A percentile compares a stretch with the other conserved stretches of the same genome.
Evolutionary conservation across 2,888 invertebrate genomes (phyloP).

Genomic region (Darwinula stevensoni): DNA sequence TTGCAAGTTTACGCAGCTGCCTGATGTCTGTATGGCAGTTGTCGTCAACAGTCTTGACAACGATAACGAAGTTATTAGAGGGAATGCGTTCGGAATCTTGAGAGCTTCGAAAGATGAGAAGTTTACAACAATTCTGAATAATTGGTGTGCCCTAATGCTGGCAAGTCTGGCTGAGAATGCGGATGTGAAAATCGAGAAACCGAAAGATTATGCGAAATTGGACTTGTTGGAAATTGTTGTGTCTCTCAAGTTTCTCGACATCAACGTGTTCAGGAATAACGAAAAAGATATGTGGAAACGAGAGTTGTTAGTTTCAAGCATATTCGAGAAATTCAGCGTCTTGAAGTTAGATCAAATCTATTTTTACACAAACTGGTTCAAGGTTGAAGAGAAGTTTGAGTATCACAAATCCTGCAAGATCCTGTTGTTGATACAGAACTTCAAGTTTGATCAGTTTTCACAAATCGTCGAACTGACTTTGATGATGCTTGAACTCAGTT

Average conservation of each 20-base stretch:
- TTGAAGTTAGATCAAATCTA: background rate
- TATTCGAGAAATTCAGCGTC: background rate
- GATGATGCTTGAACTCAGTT: slow-evolving; percentile 1
- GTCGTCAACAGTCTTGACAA: slow-evolving; percentile 1
- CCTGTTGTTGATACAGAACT: background rate
- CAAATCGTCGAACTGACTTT: slow-evolving; percentile 2
- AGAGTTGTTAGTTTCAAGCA: slow-evolving; percentile 2
- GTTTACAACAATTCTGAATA: background rate
- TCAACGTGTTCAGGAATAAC: background rate
- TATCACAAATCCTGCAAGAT: slow-evolving; percentile 2
- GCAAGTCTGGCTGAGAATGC: background rate
- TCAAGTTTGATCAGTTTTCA: background rate
- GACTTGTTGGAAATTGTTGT: slow-evolving; percentile 1
- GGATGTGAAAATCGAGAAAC: background rate
- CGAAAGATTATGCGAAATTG: background rate
- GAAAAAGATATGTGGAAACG: slow-evolving; percentile 2
- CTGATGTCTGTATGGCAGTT: background rate
- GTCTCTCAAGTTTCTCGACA: slow-evolving; percentile 1
- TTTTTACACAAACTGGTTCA: slow-evolving; percentile 1
- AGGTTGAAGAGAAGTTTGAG: slow-evolving; percentile 1
- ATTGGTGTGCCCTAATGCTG: background rate
- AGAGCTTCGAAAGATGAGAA: slow-evolving; percentile 1
- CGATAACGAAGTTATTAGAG: background rate
- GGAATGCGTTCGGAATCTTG: slow-evolving; percentile 1
- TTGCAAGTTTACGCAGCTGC: background rate